Evolutionary conservation across 2,797 vertebrate species (phyloP).

Genomic region (Pipistrellus nathusii): DNA sequence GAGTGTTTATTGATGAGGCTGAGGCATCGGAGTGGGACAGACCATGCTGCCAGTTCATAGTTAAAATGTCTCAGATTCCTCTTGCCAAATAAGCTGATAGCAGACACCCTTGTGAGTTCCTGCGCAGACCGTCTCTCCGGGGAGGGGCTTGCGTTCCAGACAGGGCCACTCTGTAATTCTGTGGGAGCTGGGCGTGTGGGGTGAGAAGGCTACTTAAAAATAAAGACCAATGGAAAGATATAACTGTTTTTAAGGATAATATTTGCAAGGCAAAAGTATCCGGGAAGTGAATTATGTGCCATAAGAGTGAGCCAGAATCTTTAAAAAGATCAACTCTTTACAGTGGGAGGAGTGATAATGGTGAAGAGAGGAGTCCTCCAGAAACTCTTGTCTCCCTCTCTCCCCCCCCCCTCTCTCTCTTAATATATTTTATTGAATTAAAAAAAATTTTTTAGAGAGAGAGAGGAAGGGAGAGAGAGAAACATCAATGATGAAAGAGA

Average conservation of each 20-base stretch:
- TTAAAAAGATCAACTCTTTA: background rate
- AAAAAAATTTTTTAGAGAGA: background rate
- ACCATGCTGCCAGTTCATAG: constrained; percentile 84
- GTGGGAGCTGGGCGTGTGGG: constrained; percentile 57
- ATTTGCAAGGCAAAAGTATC: constrained; percentile 57
- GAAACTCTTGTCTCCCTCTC: background rate
- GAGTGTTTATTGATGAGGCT: constrained; percentile 66
- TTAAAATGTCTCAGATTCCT: constrained; percentile 90
- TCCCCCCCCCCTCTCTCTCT: too few relatives aligned
- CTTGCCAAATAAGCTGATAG: constrained; percentile 85
- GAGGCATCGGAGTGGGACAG: constrained; percentile 65
- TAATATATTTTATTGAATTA: background rate
- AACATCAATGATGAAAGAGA: background rate
- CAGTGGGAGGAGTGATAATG: background rate
- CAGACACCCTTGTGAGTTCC: constrained; percentile 79
- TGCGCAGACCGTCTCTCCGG: constrained; percentile 78
- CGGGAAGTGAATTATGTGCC: constrained; percentile 43
- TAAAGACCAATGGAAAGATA: constrained; percentile 28
- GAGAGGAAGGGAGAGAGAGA: background rate
- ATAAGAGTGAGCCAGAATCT: constrained; percentile 10
- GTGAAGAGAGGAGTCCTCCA: background rate
- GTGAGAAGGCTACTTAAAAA: constrained; percentile 57
- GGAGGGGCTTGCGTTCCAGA: constrained; percentile 84
- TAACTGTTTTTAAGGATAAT: constrained; percentile 18
- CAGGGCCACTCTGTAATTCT: constrained; percentile 81